Evolutionary conservation across 1,140 invertebrate genomes (phyloP).

Genomic region (Drosophila sucinea): DNA sequence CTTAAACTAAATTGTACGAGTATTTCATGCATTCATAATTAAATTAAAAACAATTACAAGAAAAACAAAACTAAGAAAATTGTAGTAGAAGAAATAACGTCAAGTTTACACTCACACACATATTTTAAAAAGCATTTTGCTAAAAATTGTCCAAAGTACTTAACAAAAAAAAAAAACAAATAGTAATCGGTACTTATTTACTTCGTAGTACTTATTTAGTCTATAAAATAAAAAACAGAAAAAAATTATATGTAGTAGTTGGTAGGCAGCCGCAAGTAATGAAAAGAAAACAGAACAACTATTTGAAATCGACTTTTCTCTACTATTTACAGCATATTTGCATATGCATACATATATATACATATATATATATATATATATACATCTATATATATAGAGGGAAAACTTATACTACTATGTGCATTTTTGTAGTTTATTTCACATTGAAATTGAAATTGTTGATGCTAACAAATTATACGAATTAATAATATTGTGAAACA

Average conservation of each 20-base stretch:
- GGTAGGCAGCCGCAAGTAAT: conserved; percentile 19
- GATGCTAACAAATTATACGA: conserved; percentile 72
- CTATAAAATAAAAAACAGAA: background rate
- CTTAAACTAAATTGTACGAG: conserved; percentile 75
- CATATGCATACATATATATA: conserved; percentile 28
- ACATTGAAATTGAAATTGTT: conserved; percentile 75
- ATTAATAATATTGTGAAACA: conserved; percentile 47
- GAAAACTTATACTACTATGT: conserved; percentile 23
- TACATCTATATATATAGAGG: conserved; percentile 22
- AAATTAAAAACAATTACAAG: conserved; percentile 22
- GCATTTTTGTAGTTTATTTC: conserved; percentile 72
- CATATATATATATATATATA: conserved; percentile 30
- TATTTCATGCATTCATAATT: conserved; percentile 48
- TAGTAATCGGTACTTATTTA: conserved; percentile 9
- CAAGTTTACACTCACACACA: conserved; percentile 51
- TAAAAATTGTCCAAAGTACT: conserved; percentile 1
- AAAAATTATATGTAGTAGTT: conserved; percentile 34
- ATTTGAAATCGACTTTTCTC: conserved; percentile 56
- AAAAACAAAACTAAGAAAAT: background rate
- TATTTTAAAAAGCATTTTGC: conserved; percentile 2
- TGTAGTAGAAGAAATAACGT: background rate
- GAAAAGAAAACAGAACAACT: conserved; percentile 20
- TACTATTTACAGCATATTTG: conserved; percentile 40
- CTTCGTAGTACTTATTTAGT: conserved; percentile 9
- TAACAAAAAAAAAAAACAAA: background rate